A percentile compares a stretch with the other conserved stretches of the same genome.
These are phyloP conservation scores for Gadopsis marmoratus DNA, from an alignment of 2,797 vertebrate genomes.

Conservation along the genomic window DNA sequence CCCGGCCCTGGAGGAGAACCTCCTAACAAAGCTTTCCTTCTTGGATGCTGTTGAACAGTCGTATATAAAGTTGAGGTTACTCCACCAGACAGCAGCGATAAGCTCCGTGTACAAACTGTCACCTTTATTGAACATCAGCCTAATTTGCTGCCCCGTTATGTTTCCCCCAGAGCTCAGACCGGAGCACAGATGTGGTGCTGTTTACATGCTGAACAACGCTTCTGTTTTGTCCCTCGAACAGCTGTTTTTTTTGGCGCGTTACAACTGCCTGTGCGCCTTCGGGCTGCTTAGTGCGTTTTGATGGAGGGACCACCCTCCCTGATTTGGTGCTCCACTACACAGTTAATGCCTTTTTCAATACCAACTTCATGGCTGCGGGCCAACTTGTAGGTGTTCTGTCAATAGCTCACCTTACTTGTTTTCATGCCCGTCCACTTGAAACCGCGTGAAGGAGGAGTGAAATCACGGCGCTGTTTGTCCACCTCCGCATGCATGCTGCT, in stretches of 20 bases:
- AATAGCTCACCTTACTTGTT: constrained; percentile 58
- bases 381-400: constrained; percentile 60
- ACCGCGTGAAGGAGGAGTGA: constrained; percentile 56
- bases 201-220: constrained; percentile 47
- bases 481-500: constrained; percentile 65
- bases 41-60: not conserved
- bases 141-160: constrained; percentile 40
- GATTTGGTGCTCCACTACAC: constrained; percentile 57
- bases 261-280: constrained; percentile 37
- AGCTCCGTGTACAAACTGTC: constrained; percentile 29
- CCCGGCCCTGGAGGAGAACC: too few relatives aligned
- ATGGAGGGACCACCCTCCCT: constrained; percentile 60
- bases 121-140: constrained; percentile 34
- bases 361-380: constrained; percentile 48
- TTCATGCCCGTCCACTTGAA: constrained; percentile 37
- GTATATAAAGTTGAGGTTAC: constrained; percentile 19
- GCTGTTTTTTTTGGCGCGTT: constrained; percentile 47
- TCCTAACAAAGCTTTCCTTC: not conserved
- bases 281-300: constrained; percentile 54
- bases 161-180: constrained; percentile 36
- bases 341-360: constrained; percentile 64
- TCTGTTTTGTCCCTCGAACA: constrained; percentile 45
- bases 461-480: constrained; percentile 61
- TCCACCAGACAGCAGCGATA: constrained; percentile 11
- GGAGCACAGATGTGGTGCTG: constrained; percentile 53